A percentile compares a stretch with the other conserved stretches of the same genome.
These are phyloP conservation scores for Masticophis lateralis DNA, from an alignment of 2,797 vertebrate species.

Conservation along the genomic window DNA sequence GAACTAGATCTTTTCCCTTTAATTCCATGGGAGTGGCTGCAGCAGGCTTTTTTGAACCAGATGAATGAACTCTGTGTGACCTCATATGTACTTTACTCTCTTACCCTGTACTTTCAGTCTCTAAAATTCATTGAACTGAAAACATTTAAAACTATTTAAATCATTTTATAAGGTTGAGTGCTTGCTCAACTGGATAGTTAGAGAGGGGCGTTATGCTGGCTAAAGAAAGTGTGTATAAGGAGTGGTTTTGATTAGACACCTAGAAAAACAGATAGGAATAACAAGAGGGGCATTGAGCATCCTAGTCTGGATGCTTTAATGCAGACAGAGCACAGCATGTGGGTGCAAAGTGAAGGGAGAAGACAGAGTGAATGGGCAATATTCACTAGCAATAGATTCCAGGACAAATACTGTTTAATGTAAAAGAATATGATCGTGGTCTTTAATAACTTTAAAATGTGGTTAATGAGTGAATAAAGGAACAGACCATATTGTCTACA, in stretches of 20 bases:
- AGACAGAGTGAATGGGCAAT: neutral
- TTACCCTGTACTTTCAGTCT: neutral
- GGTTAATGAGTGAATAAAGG: neutral
- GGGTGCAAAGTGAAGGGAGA: neutral
- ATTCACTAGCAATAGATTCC: neutral
- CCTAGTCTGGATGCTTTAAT: neutral
- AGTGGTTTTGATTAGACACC: too few species aligned
- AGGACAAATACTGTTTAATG: neutral
- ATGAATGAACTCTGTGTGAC: neutral
- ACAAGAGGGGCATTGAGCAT: neutral
- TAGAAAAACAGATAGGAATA: neutral
- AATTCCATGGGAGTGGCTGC: neutral
- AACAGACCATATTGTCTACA: neutral
- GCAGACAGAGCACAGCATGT: neutral
- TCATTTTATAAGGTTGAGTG: neutral
- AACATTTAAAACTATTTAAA: neutral
- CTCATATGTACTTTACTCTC: neutral
- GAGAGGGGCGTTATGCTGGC: neutral
- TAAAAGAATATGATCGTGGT: neutral
- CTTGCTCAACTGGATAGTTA: neutral
- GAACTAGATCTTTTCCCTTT: neutral
- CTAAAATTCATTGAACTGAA: neutral
- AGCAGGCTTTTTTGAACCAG: neutral
- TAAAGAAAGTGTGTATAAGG: neutral
- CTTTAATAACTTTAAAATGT: neutral